A percentile compares a stretch with the other conserved stretches of the same genome.
Conservation (phyloP, 2,797 vertebrate genomes). For the Saxicola maurus region DNA sequence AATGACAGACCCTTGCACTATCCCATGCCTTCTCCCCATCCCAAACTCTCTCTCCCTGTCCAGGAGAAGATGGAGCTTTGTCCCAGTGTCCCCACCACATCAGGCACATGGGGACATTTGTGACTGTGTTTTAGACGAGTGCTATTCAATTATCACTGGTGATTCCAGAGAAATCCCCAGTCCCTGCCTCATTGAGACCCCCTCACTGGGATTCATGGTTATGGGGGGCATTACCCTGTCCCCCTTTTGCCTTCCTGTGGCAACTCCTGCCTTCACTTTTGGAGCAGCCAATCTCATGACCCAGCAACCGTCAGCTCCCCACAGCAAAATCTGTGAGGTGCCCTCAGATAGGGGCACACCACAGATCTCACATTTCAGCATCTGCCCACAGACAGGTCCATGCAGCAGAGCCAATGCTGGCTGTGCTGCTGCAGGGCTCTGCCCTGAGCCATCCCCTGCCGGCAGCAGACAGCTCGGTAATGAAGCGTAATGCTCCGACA, state of each 20-base stretch:
- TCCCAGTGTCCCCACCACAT: accelerated
- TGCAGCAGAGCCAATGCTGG: background rate
- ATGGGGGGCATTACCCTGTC: accelerated
- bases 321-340: background rate
- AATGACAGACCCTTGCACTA: background rate
- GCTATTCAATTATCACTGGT: background rate
- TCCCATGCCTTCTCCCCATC: background rate
- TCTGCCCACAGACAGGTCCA: background rate
- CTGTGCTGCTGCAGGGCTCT: background rate
- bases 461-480: constrained; percentile 66
- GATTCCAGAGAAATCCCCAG: background rate
- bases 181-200: background rate
- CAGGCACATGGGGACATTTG: background rate
- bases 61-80: accelerated
- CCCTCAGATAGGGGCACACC: accelerated
- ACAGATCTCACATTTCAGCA: accelerated
- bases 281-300: background rate
- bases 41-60: background rate
- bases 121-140: accelerated
- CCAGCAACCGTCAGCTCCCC: background rate
- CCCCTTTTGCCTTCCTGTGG: background rate
- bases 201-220: accelerated
- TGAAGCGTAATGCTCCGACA: constrained; percentile 45
- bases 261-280: background rate
- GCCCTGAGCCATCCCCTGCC: constrained; percentile 47